phyloP scores from a whole-genome alignment of 1,140 invertebrate genomes.

The Lepidurus packardi region DNA sequence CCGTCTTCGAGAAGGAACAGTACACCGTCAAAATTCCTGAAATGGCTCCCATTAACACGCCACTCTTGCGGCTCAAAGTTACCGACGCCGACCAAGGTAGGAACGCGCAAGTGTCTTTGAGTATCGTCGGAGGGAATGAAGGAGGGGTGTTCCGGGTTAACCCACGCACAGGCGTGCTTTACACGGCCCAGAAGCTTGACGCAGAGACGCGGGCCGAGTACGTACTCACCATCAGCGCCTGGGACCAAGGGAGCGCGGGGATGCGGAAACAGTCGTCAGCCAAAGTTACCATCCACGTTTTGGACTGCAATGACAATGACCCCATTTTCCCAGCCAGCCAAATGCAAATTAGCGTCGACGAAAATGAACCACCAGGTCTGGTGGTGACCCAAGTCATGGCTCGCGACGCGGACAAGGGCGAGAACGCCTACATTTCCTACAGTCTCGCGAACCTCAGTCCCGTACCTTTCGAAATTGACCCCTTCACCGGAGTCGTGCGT shows the following conservation, averaged over 20 bases:
- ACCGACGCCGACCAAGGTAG: slow-evolving; percentile 73
- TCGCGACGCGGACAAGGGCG: slow-evolving; percentile 79
- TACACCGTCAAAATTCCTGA: slow-evolving; percentile 84
- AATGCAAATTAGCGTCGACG: slow-evolving; percentile 51
- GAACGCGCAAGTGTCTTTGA: slow-evolving; percentile 75
- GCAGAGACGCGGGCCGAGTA: slow-evolving; percentile 82
- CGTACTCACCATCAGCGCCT: slow-evolving; percentile 81
- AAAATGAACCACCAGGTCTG: slow-evolving; percentile 80
- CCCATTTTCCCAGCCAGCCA: slow-evolving; percentile 65
- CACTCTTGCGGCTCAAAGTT: slow-evolving; percentile 77
- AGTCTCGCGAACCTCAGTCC: slow-evolving; percentile 81
- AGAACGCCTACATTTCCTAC: slow-evolving; percentile 92
- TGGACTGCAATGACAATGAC: slow-evolving; percentile 89
- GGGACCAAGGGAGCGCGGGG: slow-evolving; percentile 78
- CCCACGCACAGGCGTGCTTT: slow-evolving; percentile 80
- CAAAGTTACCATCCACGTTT: slow-evolving; percentile 78
- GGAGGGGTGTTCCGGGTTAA: slow-evolving; percentile 81
- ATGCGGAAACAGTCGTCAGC: slow-evolving; percentile 77
- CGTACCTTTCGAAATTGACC: slow-evolving; percentile 92
- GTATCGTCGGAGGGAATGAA: slow-evolving; percentile 88
- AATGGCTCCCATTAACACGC: slow-evolving; percentile 78
- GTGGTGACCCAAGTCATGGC: slow-evolving; percentile 75
- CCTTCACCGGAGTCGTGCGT: slow-evolving; percentile 80
- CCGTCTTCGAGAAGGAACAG: slow-evolving; percentile 78
- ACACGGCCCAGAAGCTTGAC: slow-evolving; percentile 75